Evolutionary conservation across 1,140 invertebrate species (phyloP).

Genomic region (Penaeus vannamei): DNA sequence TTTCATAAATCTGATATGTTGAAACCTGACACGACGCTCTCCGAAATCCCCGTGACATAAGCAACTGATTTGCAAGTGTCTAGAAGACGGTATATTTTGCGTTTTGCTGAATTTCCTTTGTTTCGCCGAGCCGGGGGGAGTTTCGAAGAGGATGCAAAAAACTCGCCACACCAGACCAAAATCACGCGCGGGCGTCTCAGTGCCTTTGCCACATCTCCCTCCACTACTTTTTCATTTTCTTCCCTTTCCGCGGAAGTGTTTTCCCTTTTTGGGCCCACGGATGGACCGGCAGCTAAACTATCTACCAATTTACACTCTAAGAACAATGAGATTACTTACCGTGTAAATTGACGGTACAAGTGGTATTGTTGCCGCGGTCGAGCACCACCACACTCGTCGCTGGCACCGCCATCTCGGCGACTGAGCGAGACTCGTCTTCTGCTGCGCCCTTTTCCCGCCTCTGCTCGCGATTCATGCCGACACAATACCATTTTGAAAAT

Average conservation of each 20-base stretch:
- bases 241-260: background rate
- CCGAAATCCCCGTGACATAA: conserved; percentile 48
- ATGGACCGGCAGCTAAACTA: no score
- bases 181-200: conserved; percentile 63
- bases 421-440: conserved; percentile 60
- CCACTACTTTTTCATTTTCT: conserved; percentile 23
- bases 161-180: conserved; percentile 65
- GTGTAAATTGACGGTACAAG: conserved; percentile 94
- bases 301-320: no score
- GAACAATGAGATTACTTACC: conserved; percentile 46
- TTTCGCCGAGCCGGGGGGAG: conserved; percentile 60
- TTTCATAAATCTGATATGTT: conserved; percentile 50
- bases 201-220: conserved; percentile 23
- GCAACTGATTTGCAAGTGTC: background rate
- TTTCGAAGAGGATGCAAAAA: conserved; percentile 56
- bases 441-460: conserved; percentile 63
- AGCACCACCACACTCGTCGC: conserved; percentile 89
- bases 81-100: conserved; percentile 50
- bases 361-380: conserved; percentile 94
- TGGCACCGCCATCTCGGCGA: conserved; percentile 78
- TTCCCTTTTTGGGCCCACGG: no score
- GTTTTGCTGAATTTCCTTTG: conserved; percentile 63
- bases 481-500: no score
- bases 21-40: conserved; percentile 45
- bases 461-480: conserved; percentile 34